Evolutionary conservation across 2,797 vertebrate species (phyloP), one percentile per base, ranked within the genome.

Genomic region (Acropternis orthonyx): DNA sequence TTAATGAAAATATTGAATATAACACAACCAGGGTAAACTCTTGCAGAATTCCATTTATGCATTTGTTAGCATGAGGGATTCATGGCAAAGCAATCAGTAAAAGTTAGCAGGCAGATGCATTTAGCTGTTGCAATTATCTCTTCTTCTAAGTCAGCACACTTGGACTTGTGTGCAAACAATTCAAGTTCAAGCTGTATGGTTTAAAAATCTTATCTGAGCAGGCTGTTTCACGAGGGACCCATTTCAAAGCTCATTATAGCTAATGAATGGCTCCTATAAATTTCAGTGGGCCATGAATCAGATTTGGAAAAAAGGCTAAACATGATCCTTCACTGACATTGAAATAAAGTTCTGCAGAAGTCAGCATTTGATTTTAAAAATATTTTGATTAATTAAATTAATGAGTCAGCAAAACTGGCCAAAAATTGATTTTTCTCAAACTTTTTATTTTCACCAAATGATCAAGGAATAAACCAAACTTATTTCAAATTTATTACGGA

Each of bases 201-300:
- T 86, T 90, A 88, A 96, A 95, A 96, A 86, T 44, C 89, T 77
- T 73, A 54, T 94, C 73, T 81, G 75, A 92, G 71, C 79, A 75
- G 51, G 27, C 46, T 9, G 2, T 84, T 84, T 81, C 95, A 72
- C 58, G 46, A 84, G 93, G 43, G 93, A 90, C 58, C 7, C 51
- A 93, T 96, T 95, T 92, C 85, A 94, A 66, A 93, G 54, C 43
- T 77, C 71, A 41, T 95, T 92, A 75, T 16, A 88, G 51, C 51
- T 94, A 95, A 95, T 95, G 93, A 96, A 95, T 73, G 51, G 36
- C 43, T 54, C 43, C 37, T 76, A 81, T 93, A 93, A 94, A 96
- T 94, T 96, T 92, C 85, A 73, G 66, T 21, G 62, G 62, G 83
- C 36, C 26, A 88, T 92, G 79, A 94, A 96, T 94, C 90, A 95